Percentiles rank a stretch among this genome's conserved stretches.
Conservation (phyloP, 2,888 invertebrate species). For the Brachylomia viminalis region DNA sequence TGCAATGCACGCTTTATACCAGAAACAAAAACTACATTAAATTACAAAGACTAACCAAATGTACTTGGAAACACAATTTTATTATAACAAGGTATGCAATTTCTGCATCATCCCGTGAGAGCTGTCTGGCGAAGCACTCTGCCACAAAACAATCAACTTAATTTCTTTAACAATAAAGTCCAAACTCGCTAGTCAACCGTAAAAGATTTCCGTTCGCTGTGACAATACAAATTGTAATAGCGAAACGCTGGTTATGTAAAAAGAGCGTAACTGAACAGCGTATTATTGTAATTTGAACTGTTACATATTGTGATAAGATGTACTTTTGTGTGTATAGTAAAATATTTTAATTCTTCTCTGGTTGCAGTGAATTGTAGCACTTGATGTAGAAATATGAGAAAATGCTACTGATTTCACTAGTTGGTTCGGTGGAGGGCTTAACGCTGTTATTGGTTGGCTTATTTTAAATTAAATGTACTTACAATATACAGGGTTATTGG, state of each 20-base stretch:
- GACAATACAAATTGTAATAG: constrained; percentile 79
- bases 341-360: constrained; percentile 25
- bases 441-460: constrained; percentile 45
- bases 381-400: constrained; percentile 69
- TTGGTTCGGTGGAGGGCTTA: constrained; percentile 43
- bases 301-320: accelerated
- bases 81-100: constrained; percentile 50
- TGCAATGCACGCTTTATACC: not conserved
- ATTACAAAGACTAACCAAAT: not conserved
- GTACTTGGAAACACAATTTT: constrained; percentile 15
- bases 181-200: constrained; percentile 50
- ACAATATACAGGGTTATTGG: too few relatives aligned
- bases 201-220: constrained; percentile 68
- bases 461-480: constrained; percentile 46
- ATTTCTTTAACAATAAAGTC: constrained; percentile 44
- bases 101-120: constrained; percentile 28
- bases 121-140: constrained; percentile 27
- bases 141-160: constrained; percentile 28
- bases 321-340: not conserved
- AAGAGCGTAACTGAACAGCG: constrained; percentile 49
- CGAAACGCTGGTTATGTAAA: constrained; percentile 63
- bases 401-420: constrained; percentile 65
- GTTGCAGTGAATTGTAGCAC: constrained; percentile 26
- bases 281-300: constrained; percentile 4
- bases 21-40: not conserved